These are phyloP conservation scores for Patella caerulea DNA, from an alignment of 2,888 invertebrate species.

Conservation along the genomic window DNA sequence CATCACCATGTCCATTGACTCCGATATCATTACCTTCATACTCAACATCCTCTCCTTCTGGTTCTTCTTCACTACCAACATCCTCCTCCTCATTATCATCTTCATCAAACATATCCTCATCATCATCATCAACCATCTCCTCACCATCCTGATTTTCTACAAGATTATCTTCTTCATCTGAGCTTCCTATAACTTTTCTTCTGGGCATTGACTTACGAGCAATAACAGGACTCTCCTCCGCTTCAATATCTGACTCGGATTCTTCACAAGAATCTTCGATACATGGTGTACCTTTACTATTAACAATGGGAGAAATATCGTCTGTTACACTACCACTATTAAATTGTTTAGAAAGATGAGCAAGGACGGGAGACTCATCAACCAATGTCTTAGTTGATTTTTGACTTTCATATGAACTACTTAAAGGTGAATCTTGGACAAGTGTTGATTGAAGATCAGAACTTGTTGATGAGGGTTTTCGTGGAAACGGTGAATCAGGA, in stretches of 20 bases:
- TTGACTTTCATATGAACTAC: neutral
- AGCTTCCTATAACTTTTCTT: conserved; percentile 46
- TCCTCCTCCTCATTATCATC: conserved; percentile 20
- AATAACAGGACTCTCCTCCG: conserved; percentile 29
- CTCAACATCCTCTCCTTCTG: conserved; percentile 15
- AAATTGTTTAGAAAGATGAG: no score
- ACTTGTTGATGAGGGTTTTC: neutral
- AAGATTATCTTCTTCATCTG: conserved; percentile 40
- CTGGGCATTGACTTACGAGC: conserved; percentile 33
- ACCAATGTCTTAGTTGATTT: neutral
- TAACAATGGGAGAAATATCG: neutral
- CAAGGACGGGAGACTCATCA: neutral
- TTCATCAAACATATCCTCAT: conserved; percentile 12
- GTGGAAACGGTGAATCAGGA: neutral
- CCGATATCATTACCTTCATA: neutral
- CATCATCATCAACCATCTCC: conserved; percentile 19
- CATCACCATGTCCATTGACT: conserved; percentile 22
- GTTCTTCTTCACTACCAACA: conserved; percentile 15
- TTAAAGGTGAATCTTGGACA: neutral
- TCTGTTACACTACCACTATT: neutral
- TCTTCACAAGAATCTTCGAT: conserved; percentile 2
- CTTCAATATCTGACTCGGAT: conserved; percentile 28
- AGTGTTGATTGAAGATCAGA: neutral
- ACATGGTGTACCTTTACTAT: neutral
- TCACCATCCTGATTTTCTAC: conserved; percentile 21